A percentile compares a stretch with the other conserved stretches of the same genome.
phyloP scores from a whole-genome alignment of 2,888 invertebrate genomes.

The Synanthedon myopaeformis region DNA sequence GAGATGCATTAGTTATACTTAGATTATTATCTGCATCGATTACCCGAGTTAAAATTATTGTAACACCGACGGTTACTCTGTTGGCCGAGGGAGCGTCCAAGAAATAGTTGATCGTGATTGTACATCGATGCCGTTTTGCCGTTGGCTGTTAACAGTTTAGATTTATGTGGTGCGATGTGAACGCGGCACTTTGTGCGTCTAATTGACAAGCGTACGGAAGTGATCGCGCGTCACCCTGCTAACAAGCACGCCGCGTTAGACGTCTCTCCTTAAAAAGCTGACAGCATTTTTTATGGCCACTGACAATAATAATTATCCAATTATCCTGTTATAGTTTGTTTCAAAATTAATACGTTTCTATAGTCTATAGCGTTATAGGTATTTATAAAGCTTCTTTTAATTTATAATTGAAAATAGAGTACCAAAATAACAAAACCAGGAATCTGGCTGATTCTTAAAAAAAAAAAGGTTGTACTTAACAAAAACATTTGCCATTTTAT shows the following conservation, averaged over 20 bases:
- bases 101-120: constrained; percentile 25
- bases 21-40: too few species aligned
- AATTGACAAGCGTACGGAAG: constrained; percentile 55
- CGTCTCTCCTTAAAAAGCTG: not conserved
- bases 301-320: not conserved
- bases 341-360: too few species aligned
- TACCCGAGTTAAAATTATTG: too few species aligned
- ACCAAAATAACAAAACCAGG: too few species aligned
- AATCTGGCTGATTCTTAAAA: too few species aligned
- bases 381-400: too few species aligned
- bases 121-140: constrained; percentile 23
- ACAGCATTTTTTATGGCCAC: not conserved
- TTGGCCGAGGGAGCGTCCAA: not conserved
- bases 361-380: too few species aligned
- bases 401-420: too few species aligned
- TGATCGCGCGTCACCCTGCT: constrained; percentile 27
- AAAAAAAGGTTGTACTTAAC: too few species aligned
- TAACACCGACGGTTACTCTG: not conserved
- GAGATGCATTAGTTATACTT: too few species aligned
- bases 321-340: too few species aligned
- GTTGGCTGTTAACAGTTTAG: constrained; percentile 19
- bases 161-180: constrained; percentile 44
- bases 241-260: constrained; percentile 24
- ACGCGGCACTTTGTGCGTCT: constrained; percentile 41
- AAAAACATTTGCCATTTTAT: too few species aligned